Evolutionary conservation across 2,888 invertebrate species (phyloP).

Genomic region (Tribolium freemani): DNA sequence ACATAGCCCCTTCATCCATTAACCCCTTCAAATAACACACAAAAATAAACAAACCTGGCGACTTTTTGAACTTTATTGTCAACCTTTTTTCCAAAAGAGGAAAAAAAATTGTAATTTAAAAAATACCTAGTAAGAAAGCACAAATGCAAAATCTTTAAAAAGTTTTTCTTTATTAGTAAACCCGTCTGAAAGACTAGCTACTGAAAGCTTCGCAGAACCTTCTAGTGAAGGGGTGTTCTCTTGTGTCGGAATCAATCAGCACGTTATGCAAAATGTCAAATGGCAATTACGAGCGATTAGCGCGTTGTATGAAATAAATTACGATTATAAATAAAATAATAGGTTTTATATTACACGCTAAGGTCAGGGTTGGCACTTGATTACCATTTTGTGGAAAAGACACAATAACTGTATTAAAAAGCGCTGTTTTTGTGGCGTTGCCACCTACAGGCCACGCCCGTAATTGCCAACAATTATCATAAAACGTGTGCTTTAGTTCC

Average conservation of each 20-base stretch:
- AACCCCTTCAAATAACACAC: too few species aligned
- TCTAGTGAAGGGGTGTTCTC: background rate
- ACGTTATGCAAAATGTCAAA: constrained; percentile 28
- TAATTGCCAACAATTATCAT: constrained; percentile 44
- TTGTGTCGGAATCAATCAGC: background rate
- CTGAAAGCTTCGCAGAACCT: background rate
- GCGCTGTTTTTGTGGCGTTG: constrained; percentile 22
- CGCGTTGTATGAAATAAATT: constrained; percentile 21
- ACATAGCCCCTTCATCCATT: too few species aligned
- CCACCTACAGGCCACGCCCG: constrained; percentile 43
- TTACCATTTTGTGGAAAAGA: constrained; percentile 35
- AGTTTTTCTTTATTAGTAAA: too few species aligned
- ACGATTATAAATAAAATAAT: constrained; percentile 18
- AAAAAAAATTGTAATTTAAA: too few species aligned
- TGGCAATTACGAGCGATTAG: constrained; percentile 6
- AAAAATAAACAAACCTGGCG: too few species aligned
- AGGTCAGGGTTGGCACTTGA: constrained; percentile 31
- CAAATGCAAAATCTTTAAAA: too few species aligned
- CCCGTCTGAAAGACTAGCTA: background rate
- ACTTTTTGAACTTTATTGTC: too few species aligned
- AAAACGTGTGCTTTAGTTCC: constrained; percentile 47
- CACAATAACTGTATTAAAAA: constrained; percentile 24
- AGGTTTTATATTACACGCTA: constrained; percentile 33
- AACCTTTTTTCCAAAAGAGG: too few species aligned
- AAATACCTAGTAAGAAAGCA: too few species aligned